Conservation (phyloP, 1,140 invertebrate species). For the Cydia pomonella region DNA sequence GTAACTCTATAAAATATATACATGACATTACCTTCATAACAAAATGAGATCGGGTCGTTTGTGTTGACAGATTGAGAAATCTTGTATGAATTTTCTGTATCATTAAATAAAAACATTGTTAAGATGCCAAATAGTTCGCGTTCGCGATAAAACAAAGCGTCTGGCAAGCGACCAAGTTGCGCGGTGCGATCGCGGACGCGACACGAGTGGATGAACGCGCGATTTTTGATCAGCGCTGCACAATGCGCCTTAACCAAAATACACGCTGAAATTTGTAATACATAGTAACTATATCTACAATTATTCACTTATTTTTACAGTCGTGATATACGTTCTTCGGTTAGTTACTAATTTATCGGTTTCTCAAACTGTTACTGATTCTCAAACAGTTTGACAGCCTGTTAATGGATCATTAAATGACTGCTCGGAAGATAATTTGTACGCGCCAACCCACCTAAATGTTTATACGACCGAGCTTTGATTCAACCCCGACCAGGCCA, state of each 20-base stretch:
- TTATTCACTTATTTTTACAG: neutral
- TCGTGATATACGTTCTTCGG: neutral
- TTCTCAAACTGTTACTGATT: neutral
- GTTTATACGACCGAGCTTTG: neutral
- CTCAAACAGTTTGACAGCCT: neutral
- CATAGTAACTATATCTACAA: neutral
- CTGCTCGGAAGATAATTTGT: neutral
- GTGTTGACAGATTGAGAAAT: conserved; percentile 62
- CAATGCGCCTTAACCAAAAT: conserved; percentile 6
- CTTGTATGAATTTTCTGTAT: conserved; percentile 63
- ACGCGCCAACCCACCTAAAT: neutral
- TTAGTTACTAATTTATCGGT: conserved; percentile 1
- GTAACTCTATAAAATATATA: conserved; percentile 4
- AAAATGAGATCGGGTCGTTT: conserved; percentile 36
- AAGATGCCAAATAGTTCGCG: conserved; percentile 74
- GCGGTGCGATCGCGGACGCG: conserved; percentile 45
- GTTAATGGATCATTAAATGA: neutral
- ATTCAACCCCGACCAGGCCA: neutral
- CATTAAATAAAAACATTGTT: conserved; percentile 75
- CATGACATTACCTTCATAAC: conserved; percentile 30
- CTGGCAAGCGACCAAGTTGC: conserved; percentile 74
- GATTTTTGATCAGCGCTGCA: conserved; percentile 54
- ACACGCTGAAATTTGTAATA: neutral
- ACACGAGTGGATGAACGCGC: conserved; percentile 68
- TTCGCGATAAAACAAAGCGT: conserved; percentile 74